Base-by-base conservation (phyloP, 1,140 invertebrate genomes). In the Homarus americanus region DNA sequence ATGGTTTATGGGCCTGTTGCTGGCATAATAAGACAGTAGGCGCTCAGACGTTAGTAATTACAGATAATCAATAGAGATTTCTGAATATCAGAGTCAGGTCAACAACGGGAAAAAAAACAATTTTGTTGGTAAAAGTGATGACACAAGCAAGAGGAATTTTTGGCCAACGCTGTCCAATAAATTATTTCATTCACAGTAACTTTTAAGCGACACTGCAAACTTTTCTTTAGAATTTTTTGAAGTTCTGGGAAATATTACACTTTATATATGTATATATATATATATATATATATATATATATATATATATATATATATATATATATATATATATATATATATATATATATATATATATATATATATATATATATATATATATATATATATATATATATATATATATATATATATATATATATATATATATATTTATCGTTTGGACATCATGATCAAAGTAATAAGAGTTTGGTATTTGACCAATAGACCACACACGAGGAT, bases 121-220 rank as follows among this genome's bases (percentile, higher is more conserved):
- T 58, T 58, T 17, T 20, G 4, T 12, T 69, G 63, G 24, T 32
- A 32, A 63, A 69, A 69, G 24, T 69, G 3, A 69, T 32, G 63
- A 12, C 63, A 69, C n/a, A 69, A 3, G 5, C 24, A 69, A 32
- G 63, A 4, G 24, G 63, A 12, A 69, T 28, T 69, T 69, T 69
- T 69, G 12, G 63, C n/a, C 4, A 5, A 69, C 63, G 5, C 9
- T 69, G n/a, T 69, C n/a, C 63, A 69, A 69, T 69, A 1, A 69
- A 69, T 69, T 28, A 69, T 69, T 69, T 69, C 63, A 69, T 69
- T 69, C 63, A 69, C 63, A 69, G 15, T 20, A 69, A 69, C 63
- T 69, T 69, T n/a, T 32, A 32, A 28, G 28, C 3, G 28, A 69
- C n/a, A 69, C 5, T 69, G 28, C n/a, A 32, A 69, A 69, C 63